Evolutionary conservation across 2,113 vertebrate genomes (phyloP), one percentile per base, ranked within the genome.

Genomic region (Cochlearius cochlearius): DNA sequence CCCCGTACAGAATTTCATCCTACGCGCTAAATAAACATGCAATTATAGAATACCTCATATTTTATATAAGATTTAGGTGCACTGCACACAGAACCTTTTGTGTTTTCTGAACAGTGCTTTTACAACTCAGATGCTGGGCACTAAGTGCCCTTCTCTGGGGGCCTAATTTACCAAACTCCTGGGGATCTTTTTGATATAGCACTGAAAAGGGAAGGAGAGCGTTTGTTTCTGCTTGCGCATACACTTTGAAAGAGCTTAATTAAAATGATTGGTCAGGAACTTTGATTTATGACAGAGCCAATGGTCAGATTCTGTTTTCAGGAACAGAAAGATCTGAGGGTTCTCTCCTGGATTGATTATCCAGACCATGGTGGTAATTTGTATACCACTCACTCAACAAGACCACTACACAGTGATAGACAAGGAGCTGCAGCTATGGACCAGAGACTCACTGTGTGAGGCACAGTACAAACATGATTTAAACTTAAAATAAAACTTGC

Each of bases 311-410:
- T 77, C 34, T 89, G 23, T 68, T 88, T 84, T 50, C n/a, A 66
- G 59, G 41, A 71, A 60, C 14, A 43, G 85, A 88, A 81, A 62
- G 5, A 34, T 47, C 25, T 67, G 25, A 71, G 4, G 32, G 8
- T 71, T 69, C 38, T 79, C 25, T 75, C 9, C 32, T 69, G 50
- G 27, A 58, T 3, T 87, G 38, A 43, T 53, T 43, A 90, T 59
- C 43, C 23, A 75, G 34, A 75, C 9, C 0, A 0, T 0, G 1
- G 12, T n/a, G 5, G 12, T 38, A 29, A 22, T 68, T 78, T 68
- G 20, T 20, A 3, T 38, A 43, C 10, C n/a, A 87, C 16, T 69
- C 58, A 21, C 25, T 36, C 45, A 50, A 52, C 38, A 50, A 9
- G 7, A 41, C 12, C 14, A 9, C 53, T 30, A 34, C 27, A n/a